Evolutionary conservation across 2,888 invertebrate species (phyloP).

Genomic region (Lamproptera curius): DNA sequence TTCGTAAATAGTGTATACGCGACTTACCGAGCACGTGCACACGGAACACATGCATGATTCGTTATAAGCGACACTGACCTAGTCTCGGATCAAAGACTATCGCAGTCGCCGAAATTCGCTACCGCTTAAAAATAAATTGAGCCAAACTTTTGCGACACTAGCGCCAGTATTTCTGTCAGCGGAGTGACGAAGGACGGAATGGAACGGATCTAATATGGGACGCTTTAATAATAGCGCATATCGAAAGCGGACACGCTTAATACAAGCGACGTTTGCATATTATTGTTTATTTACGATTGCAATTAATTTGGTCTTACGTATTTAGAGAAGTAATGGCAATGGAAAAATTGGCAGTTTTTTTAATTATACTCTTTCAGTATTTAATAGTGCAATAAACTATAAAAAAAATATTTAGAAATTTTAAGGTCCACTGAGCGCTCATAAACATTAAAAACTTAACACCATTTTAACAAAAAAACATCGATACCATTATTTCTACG

Average conservation of each 20-base stretch:
- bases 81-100: constrained; percentile 14
- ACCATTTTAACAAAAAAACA: too few relatives aligned
- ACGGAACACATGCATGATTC: not conserved
- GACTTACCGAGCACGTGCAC: constrained; percentile 7
- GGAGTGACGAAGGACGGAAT: constrained; percentile 5
- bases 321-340: too few relatives aligned
- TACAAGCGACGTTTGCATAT: not conserved
- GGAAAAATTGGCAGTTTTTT: too few relatives aligned
- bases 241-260: constrained; percentile 3
- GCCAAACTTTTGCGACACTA: not conserved
- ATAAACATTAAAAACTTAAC: too few relatives aligned
- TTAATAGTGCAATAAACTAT: too few relatives aligned
- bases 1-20: too few relatives aligned
- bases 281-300: not conserved
- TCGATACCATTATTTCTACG: too few relatives aligned
- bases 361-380: too few relatives aligned
- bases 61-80: constrained; percentile 12
- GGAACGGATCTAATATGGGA: constrained; percentile 6
- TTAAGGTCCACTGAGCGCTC: too few relatives aligned
- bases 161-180: not conserved
- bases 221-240: constrained; percentile 3
- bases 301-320: too few relatives aligned
- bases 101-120: not conserved
- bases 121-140: not conserved
- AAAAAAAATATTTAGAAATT: too few relatives aligned